Evolutionary conservation across 2,797 vertebrate species (phyloP).

Genomic region (Decapterus maruadsi): DNA sequence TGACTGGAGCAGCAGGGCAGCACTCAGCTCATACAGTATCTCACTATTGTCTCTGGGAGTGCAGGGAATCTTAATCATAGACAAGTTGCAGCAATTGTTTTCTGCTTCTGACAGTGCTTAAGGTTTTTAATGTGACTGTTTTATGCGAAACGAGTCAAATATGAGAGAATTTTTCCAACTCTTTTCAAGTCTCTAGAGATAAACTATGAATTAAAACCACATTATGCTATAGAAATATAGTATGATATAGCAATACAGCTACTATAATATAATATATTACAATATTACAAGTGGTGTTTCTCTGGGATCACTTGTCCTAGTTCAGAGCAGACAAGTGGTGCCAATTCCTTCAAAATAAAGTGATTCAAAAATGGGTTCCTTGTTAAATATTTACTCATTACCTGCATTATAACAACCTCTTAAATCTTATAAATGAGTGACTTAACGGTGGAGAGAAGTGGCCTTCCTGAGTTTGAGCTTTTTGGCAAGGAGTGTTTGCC

Average conservation of each 20-base stretch:
- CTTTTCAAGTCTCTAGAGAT: too few species aligned
- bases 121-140: background rate
- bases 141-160: too few species aligned
- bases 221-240: too few species aligned
- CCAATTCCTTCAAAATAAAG: conserved; percentile 13
- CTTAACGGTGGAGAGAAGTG: background rate
- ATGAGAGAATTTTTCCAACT: background rate
- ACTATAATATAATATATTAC: too few species aligned
- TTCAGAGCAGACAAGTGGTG: background rate
- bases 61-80: background rate
- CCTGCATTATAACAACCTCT: background rate
- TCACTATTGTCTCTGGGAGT: background rate
- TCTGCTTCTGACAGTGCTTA: background rate
- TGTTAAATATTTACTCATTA: background rate
- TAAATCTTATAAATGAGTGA: background rate
- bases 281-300: background rate
- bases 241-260: too few species aligned
- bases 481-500: background rate
- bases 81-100: background rate
- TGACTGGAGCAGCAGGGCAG: conserved; percentile 1
- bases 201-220: too few species aligned
- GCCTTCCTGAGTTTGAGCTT: background rate
- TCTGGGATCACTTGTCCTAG: background rate
- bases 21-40: background rate
- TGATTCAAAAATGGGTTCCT: background rate